Evolutionary conservation across 2,888 invertebrate genomes (phyloP).

Genomic region (Pseudococcus viburni): DNA sequence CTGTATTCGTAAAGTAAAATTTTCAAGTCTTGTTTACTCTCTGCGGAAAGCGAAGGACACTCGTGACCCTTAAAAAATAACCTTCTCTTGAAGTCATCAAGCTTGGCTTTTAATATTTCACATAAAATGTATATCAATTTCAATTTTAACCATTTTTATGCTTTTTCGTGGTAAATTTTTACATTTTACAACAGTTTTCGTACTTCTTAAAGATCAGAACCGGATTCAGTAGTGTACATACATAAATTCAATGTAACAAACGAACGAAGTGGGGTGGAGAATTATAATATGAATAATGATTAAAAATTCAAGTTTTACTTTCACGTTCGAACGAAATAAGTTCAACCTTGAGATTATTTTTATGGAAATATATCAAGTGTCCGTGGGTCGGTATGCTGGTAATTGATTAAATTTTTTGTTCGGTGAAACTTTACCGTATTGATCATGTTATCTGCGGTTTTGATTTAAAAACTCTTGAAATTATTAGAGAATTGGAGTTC

Average conservation of each 20-base stretch:
- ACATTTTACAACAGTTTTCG: not conserved
- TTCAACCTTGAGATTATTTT: conserved; percentile 21
- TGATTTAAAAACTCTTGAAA: too few relatives aligned
- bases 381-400: not conserved
- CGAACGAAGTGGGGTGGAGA: not conserved
- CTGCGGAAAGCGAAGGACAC: too few relatives aligned
- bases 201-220: not conserved
- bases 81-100: too few relatives aligned
- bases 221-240: not conserved
- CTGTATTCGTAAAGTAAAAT: too few relatives aligned
- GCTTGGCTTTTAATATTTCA: too few relatives aligned
- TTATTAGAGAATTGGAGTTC: too few relatives aligned
- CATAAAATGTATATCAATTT: too few relatives aligned
- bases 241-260: not conserved
- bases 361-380: conserved; percentile 5
- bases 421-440: not conserved
- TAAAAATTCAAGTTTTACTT: conserved; percentile 25
- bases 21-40: too few relatives aligned
- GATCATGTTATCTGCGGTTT: too few relatives aligned
- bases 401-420: conserved; percentile 3
- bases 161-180: not conserved
- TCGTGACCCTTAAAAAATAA: too few relatives aligned
- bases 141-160: not conserved
- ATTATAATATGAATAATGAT: conserved; percentile 20
- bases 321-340: not conserved